phyloP scores from a whole-genome alignment of 2,113 vertebrate genomes.

The Lamprotornis superbus region DNA sequence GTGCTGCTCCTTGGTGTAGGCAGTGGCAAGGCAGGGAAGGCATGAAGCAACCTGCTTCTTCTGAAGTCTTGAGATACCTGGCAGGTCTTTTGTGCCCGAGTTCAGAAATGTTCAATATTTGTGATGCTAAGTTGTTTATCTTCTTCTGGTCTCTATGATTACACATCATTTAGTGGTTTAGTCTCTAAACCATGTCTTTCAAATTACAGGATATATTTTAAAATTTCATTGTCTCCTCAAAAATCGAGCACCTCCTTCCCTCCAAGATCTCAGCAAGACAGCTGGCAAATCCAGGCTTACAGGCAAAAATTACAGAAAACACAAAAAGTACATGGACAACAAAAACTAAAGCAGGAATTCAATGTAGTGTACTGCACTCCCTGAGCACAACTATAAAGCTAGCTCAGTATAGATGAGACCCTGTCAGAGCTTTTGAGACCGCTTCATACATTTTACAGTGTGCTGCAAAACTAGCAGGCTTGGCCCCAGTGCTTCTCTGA shows the following conservation, averaged over 20 bases:
- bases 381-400: background rate
- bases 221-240: background rate
- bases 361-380: background rate
- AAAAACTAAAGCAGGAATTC: background rate
- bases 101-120: background rate
- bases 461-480: constrained; percentile 12
- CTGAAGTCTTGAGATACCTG: background rate
- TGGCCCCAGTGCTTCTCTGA: constrained; percentile 13
- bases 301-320: background rate
- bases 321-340: background rate
- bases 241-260: background rate
- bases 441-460: constrained; percentile 32
- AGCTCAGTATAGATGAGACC: background rate
- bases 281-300: background rate
- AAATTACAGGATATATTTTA: background rate
- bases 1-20: background rate
- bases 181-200: background rate
- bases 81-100: background rate
- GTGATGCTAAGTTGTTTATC: background rate
- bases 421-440: constrained; percentile 20
- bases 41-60: background rate
- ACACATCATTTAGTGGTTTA: background rate
- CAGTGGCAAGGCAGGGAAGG: background rate
- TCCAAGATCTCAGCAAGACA: background rate
- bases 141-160: background rate